These are phyloP conservation scores for Lithophane semibrunnea DNA, from an alignment of 2,888 invertebrate species.

Conservation along the genomic window DNA sequence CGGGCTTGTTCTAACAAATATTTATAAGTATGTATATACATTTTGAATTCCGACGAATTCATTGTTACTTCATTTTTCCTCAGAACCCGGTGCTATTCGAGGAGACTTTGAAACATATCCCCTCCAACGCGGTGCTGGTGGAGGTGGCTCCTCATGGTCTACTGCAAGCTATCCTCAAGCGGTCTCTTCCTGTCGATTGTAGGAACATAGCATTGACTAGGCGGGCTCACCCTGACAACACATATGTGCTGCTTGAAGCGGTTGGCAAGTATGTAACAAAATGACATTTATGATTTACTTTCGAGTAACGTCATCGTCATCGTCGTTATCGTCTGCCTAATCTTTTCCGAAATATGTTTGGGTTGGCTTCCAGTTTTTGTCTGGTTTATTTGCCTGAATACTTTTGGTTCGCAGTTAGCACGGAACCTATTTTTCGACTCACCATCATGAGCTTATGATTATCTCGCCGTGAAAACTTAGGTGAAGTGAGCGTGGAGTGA, in stretches of 20 bases:
- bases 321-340: background rate
- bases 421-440: background rate
- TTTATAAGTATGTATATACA: background rate
- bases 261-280: conserved; percentile 91
- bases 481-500: too few species aligned
- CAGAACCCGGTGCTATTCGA: conserved; percentile 93
- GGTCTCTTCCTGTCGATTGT: conserved; percentile 92
- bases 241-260: conserved; percentile 89
- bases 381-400: background rate
- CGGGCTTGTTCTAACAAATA: too few species aligned
- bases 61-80: background rate
- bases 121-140: conserved; percentile 94
- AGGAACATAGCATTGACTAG: conserved; percentile 94
- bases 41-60: background rate
- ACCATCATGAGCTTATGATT: background rate
- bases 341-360: background rate
- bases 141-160: conserved; percentile 98
- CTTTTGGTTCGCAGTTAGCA: background rate
- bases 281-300: background rate
- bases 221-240: conserved; percentile 91
- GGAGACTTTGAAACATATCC: conserved; percentile 94
- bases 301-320: background rate
- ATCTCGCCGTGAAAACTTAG: too few species aligned
- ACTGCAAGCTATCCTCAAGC: conserved; percentile 95
- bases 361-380: background rate